Evolutionary conservation across 2,113 vertebrate genomes (phyloP).

Genomic region (Cyanistes caeruleus): DNA sequence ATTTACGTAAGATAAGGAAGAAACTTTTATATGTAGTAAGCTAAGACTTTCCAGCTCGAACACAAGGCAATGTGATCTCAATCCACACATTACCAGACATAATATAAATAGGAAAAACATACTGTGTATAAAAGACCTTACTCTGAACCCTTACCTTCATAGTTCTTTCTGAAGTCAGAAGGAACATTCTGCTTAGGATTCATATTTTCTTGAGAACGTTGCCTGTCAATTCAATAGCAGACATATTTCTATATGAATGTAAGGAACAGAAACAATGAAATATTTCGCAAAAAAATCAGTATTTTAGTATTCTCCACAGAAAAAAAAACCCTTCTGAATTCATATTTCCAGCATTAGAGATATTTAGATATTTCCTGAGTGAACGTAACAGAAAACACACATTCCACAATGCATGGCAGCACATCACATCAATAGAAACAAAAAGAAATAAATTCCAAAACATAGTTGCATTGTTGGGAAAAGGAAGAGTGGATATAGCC

Average conservation of each 20-base stretch:
- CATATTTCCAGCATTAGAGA: background rate
- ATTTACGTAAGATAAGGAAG: background rate
- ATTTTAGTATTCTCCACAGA: background rate
- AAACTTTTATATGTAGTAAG: background rate
- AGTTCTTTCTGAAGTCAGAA: conserved; percentile 36
- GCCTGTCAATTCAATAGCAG: conserved; percentile 70
- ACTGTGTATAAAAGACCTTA: background rate
- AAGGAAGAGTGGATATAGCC: background rate
- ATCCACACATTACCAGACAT: background rate
- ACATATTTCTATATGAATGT: conserved; percentile 33
- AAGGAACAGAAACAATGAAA: conserved; percentile 1
- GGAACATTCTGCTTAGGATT: conserved; percentile 28
- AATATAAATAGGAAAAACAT: background rate
- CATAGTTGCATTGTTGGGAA: background rate
- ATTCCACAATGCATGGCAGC: background rate
- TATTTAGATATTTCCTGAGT: background rate
- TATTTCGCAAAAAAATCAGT: background rate
- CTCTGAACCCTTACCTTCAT: conserved; percentile 58
- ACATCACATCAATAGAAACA: background rate
- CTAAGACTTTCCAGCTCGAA: background rate
- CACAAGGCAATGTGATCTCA: background rate
- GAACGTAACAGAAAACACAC: background rate
- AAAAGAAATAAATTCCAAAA: background rate
- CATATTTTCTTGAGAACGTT: conserved; percentile 32
- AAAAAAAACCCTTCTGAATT: conserved; percentile 11